These are phyloP conservation scores for Ceramica pisi DNA, from an alignment of 2,888 invertebrate species.

Conservation along the genomic window DNA sequence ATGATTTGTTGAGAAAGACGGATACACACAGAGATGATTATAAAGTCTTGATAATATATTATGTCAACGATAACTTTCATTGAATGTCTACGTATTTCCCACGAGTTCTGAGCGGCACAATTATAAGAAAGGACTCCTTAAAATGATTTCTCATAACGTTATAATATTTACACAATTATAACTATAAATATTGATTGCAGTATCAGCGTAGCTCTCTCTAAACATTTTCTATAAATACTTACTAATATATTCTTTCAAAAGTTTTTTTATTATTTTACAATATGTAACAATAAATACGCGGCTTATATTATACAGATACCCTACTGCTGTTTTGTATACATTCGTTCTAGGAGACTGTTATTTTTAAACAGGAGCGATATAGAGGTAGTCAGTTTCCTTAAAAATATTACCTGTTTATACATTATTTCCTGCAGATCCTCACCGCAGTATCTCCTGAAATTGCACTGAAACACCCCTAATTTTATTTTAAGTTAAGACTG, in stretches of 20 bases:
- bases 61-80: constrained; percentile 29
- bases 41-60: constrained; percentile 23
- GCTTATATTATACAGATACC: background rate
- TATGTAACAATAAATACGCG: background rate
- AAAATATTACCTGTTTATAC: background rate
- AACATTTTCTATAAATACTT: constrained; percentile 3
- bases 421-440: background rate
- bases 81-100: constrained; percentile 6
- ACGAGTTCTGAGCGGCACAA: constrained; percentile 5
- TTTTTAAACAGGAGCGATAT: background rate
- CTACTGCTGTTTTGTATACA: background rate
- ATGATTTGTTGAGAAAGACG: constrained; percentile 50
- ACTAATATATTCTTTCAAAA: background rate
- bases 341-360: background rate
- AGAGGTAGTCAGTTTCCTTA: background rate
- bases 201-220: constrained; percentile 23
- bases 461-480: background rate
- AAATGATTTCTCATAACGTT: constrained; percentile 14
- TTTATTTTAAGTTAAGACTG: background rate
- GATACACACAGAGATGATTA: constrained; percentile 22
- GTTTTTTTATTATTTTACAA: constrained; percentile 4
- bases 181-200: constrained; percentile 24
- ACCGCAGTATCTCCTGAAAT: background rate
- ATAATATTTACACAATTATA: constrained; percentile 9
- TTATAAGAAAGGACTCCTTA: background rate